A percentile compares a stretch with the other conserved stretches of the same genome.
phyloP scores from a whole-genome alignment of 1,140 invertebrate species.

The Hypothenemus hampei region DNA sequence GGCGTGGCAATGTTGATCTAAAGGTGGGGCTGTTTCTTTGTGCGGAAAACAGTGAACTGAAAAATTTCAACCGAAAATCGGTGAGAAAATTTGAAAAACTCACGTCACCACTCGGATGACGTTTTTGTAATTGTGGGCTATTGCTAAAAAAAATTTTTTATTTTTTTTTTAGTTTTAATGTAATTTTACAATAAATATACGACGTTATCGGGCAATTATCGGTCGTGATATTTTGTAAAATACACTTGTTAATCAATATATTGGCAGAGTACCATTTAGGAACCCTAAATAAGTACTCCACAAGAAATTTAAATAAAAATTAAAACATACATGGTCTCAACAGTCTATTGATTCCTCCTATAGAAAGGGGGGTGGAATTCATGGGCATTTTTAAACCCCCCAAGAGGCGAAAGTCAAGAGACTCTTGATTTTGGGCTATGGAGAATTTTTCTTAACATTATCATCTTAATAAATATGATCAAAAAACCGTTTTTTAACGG shows the following conservation, averaged over 20 bases:
- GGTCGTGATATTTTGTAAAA: constrained; percentile 47
- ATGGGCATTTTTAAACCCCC: constrained; percentile 14
- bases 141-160: constrained; percentile 39
- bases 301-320: constrained; percentile 22
- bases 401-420: constrained; percentile 4
- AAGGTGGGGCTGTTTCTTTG: too few species aligned
- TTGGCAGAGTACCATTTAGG: neutral
- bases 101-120: constrained; percentile 17
- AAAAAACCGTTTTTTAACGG: constrained; percentile 22
- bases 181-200: constrained; percentile 48
- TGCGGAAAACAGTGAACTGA: constrained; percentile 29
- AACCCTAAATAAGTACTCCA: neutral
- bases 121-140: constrained; percentile 35
- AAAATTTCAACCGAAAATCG: constrained; percentile 26
- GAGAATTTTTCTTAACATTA: constrained; percentile 38
- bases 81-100: constrained; percentile 33
- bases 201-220: constrained; percentile 46
- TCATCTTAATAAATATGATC: constrained; percentile 34
- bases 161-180: too few species aligned
- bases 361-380: neutral
- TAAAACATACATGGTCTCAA: constrained; percentile 26
- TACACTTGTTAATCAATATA: constrained; percentile 38
- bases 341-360: constrained; percentile 15
- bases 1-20: too few species aligned
- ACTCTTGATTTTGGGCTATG: constrained; percentile 43